Percentiles rank a stretch among this genome's conserved stretches.
These are phyloP conservation scores for Petrolisthes cinctipes DNA, from an alignment of 2,888 invertebrate genomes.

Conservation along the genomic window DNA sequence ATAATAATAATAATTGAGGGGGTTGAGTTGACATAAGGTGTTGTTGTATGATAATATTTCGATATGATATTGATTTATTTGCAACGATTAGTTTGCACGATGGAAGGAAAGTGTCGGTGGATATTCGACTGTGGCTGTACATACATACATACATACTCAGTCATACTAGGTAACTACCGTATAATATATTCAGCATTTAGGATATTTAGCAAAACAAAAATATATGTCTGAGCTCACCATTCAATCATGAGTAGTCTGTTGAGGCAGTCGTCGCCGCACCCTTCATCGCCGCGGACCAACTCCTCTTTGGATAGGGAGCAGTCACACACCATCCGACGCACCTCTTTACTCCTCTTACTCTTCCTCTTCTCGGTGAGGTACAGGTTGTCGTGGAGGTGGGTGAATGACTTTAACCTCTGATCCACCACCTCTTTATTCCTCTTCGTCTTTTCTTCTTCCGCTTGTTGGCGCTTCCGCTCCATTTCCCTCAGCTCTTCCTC, in stretches of 20 bases:
- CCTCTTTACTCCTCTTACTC: slow-evolving; percentile 78
- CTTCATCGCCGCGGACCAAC: slow-evolving; percentile 82
- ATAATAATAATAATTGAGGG: too few species aligned
- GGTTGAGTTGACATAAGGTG: too few species aligned
- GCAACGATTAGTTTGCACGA: too few species aligned
- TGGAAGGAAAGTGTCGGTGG: too few species aligned
- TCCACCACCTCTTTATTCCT: slow-evolving; percentile 54
- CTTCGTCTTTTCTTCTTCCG: slow-evolving; percentile 27
- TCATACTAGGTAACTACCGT: too few species aligned
- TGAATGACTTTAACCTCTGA: slow-evolving; percentile 48
- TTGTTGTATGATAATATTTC: too few species aligned
- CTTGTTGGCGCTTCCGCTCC: slow-evolving; percentile 16
- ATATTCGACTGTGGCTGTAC: too few species aligned
- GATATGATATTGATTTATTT: too few species aligned
- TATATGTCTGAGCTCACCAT: too few species aligned
- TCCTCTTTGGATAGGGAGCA: slow-evolving; percentile 93
- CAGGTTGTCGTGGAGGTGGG: slow-evolving; percentile 51
- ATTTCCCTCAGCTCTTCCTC: slow-evolving; percentile 28
- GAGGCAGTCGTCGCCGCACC: slow-evolving; percentile 95
- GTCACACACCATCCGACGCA: slow-evolving; percentile 94
- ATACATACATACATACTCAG: too few species aligned
- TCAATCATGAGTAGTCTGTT: slow-evolving; percentile 98
- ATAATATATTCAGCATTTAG: too few species aligned
- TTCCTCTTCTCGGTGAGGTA: slow-evolving; percentile 60
- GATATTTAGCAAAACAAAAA: too few species aligned